Conservation (phyloP, 2,797 vertebrate genomes). For the Acanthurus tractus region DNA sequence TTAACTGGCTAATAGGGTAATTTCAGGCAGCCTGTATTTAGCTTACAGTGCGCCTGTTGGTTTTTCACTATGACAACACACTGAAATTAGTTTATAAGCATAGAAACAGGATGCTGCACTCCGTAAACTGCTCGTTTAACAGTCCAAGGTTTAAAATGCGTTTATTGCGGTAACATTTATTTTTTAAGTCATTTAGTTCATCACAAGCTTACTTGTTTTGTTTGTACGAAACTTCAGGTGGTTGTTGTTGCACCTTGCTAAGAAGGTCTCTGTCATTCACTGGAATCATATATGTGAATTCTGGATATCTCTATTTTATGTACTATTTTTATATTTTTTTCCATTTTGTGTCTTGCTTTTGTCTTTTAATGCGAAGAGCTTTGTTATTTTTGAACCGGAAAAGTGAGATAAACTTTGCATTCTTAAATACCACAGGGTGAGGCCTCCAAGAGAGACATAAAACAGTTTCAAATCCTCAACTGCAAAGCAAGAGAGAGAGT, state of each 20-base stretch:
- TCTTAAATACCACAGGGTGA: slow-evolving; percentile 24
- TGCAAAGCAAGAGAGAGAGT: slow-evolving; percentile 13
- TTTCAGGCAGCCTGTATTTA: slow-evolving; percentile 9
- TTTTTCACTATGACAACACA: slow-evolving; percentile 22
- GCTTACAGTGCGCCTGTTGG: slow-evolving; percentile 9
- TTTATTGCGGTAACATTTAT: too few species aligned
- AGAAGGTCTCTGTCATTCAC: too few species aligned
- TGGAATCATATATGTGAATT: too few species aligned
- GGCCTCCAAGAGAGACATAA: slow-evolving; percentile 21
- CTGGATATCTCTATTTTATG: background rate
- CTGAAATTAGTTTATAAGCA: slow-evolving; percentile 4
- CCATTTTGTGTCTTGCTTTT: background rate
- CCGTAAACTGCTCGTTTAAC: background rate
- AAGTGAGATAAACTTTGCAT: slow-evolving; percentile 5
- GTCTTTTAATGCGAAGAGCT: slow-evolving; percentile 1
- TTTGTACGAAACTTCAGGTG: too few species aligned
- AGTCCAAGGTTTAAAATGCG: background rate
- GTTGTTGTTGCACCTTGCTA: too few species aligned
- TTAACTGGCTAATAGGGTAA: background rate
- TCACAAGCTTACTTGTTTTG: too few species aligned
- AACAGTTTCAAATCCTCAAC: slow-evolving; percentile 14
- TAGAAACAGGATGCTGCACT: slow-evolving; percentile 20
- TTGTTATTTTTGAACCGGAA: slow-evolving; percentile 1
- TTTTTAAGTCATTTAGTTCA: too few species aligned
- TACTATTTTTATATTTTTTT: background rate